Base-by-base conservation (phyloP, 2,888 invertebrate genomes). In the Labia minor region DNA sequence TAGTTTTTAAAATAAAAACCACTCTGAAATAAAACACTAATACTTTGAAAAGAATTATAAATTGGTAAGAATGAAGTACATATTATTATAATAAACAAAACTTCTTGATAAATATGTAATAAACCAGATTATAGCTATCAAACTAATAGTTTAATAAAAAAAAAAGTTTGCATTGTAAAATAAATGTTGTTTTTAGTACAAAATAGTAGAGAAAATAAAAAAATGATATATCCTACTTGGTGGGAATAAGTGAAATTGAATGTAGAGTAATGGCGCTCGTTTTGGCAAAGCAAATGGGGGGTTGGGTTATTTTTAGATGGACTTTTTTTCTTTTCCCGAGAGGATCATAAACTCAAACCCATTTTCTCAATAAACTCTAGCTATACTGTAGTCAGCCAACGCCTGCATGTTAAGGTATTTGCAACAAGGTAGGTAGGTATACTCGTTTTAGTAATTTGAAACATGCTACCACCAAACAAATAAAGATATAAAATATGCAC, bases 351-450 rank as follows among this genome's bases (percentile, higher is more conserved):
- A 49, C 49, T 49, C 49, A 49, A 49, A 49, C 49, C 8, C 49
- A 49, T 49, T 49, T 49, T 14, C 49, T 49, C 49, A 14, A 49
- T 49, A 49, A 49, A 49, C 49, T 49, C 49, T 49, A 8, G 49
- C 49, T 14, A n/a, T 49, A 8, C 26, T 14, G 14, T 49, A 3
- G 49, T 4, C 49, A 6, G n/a, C n/a, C n/a, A n/a, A n/a, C 33
- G 33, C 11, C 6, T 33, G 6, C 33, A 8, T 33, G 49, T 14
- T 49, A 49, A 49, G 49, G 49, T 49, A 49, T 49, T 49, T 49
- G 49, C 49, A 49, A 49, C 49, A n/a, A 49, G n/a, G 49, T n/a
- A n/a, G n/a, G n/a, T n/a, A n/a, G n/a, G n/a, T 49, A 49, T 49
- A 3, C 49, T 16, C 14, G n/a, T 49, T 8, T n/a, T 2, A 49